Evolutionary conservation across 2,888 invertebrate species (phyloP).

Genomic region (Strigamia transsilvanica): DNA sequence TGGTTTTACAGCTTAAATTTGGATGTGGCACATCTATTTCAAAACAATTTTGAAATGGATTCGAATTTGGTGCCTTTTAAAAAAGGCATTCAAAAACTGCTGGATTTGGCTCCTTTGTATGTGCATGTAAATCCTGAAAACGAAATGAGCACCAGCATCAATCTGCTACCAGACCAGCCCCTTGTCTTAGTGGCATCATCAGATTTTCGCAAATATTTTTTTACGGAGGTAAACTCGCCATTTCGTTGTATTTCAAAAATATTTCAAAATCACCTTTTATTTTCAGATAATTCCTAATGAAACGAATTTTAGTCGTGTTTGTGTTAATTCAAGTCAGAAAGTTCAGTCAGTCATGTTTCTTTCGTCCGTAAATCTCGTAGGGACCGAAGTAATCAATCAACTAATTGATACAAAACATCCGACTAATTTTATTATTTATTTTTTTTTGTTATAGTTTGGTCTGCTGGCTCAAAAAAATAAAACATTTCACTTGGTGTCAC

Average conservation of each 20-base stretch:
- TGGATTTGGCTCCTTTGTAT: background rate
- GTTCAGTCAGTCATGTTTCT: background rate
- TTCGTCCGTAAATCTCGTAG: background rate
- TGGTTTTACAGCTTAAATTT: background rate
- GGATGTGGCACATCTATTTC: constrained; percentile 18
- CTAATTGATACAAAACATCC: background rate
- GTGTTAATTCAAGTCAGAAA: background rate
- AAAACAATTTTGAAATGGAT: background rate
- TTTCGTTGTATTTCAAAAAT: background rate
- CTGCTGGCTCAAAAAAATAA: background rate
- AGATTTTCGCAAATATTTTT: constrained; percentile 17
- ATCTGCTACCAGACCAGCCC: background rate
- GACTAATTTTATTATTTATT: background rate
- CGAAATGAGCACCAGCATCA: background rate
- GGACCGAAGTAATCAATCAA: background rate
- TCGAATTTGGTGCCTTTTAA: background rate
- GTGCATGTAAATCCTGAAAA: constrained; percentile 10
- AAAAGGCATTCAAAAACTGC: background rate
- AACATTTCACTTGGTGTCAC: background rate
- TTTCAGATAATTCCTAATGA: constrained; percentile 27
- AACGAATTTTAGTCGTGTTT: background rate
- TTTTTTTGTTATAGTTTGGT: constrained; percentile 7
- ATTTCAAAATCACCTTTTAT: background rate
- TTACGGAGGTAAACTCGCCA: background rate
- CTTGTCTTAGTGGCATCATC: background rate